phyloP scores from a whole-genome alignment of 2,797 vertebrate species.

The Heliangelus exortis region DNA sequence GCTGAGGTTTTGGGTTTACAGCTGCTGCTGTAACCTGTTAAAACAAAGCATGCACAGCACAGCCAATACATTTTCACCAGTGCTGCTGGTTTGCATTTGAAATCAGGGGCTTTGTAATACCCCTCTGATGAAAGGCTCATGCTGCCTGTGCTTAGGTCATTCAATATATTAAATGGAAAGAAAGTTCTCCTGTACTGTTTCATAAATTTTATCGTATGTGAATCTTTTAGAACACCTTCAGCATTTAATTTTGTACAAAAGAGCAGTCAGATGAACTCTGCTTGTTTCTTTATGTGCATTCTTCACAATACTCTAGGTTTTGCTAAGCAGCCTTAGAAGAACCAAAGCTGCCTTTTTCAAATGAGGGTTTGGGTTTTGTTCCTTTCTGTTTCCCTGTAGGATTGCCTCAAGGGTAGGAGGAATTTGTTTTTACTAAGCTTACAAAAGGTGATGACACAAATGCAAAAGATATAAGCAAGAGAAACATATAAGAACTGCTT shows the following conservation, averaged over 20 bases:
- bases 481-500: not conserved
- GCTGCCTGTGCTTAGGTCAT: conserved; percentile 1
- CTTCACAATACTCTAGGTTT: not conserved
- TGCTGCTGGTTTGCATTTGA: conserved; percentile 36
- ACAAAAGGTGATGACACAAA: not conserved
- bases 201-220: not conserved
- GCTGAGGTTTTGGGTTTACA: conserved; percentile 34
- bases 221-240: not conserved
- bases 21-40: conserved; percentile 46
- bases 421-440: not conserved
- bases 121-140: conserved; percentile 23
- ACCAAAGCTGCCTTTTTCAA: not conserved
- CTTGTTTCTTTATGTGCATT: not conserved
- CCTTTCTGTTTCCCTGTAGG: not conserved
- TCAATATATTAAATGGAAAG: conserved; percentile 37
- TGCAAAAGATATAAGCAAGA: not conserved
- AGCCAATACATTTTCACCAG: not conserved
- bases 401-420: not conserved
- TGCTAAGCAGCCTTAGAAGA: not conserved
- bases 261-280: conserved; percentile 4
- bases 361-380: not conserved
- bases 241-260: not conserved
- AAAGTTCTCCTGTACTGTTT: conserved; percentile 8
- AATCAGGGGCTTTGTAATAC: conserved; percentile 29
- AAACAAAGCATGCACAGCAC: conserved; percentile 1